These are phyloP conservation scores for Oreonectes daqikongensis DNA, from an alignment of 2,797 vertebrate genomes.

Conservation along the genomic window DNA sequence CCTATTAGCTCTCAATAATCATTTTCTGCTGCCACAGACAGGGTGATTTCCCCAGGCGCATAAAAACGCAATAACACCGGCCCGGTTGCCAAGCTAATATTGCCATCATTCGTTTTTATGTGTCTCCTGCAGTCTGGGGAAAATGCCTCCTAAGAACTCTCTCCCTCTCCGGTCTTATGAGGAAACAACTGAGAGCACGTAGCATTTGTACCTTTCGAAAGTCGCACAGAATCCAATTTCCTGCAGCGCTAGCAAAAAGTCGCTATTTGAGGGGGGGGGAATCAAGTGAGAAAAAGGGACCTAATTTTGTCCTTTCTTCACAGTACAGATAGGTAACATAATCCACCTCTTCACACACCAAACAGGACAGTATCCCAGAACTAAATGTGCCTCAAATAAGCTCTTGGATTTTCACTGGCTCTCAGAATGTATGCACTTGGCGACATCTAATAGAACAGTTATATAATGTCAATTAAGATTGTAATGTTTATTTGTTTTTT, in stretches of 20 bases:
- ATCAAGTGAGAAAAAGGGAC: constrained; percentile 38
- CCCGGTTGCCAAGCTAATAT: constrained; percentile 83
- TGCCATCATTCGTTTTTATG: constrained; percentile 75
- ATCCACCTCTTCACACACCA: constrained; percentile 33
- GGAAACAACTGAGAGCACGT: constrained; percentile 59
- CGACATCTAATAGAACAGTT: neutral
- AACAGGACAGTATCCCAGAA: neutral
- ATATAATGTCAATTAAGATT: neutral
- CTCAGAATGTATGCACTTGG: neutral
- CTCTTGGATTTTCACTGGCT: neutral
- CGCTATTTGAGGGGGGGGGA: constrained; percentile 51
- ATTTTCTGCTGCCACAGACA: constrained; percentile 81
- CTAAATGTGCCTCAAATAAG: constrained; percentile 31
- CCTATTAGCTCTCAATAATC: constrained; percentile 92
- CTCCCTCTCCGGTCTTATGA: constrained; percentile 54
- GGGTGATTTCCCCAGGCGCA: constrained; percentile 93
- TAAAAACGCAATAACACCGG: constrained; percentile 89
- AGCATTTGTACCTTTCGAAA: constrained; percentile 71
- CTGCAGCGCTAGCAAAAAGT: constrained; percentile 60
- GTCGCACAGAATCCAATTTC: constrained; percentile 66
- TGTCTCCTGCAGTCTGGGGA: constrained; percentile 67
- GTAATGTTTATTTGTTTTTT: no score
- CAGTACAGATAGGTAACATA: constrained; percentile 28
- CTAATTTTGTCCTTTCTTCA: constrained; percentile 22
- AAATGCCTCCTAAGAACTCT: constrained; percentile 66